Evolutionary conservation across 2,113 vertebrate species (phyloP).

Genomic region (Pelmatolapia mariae): DNA sequence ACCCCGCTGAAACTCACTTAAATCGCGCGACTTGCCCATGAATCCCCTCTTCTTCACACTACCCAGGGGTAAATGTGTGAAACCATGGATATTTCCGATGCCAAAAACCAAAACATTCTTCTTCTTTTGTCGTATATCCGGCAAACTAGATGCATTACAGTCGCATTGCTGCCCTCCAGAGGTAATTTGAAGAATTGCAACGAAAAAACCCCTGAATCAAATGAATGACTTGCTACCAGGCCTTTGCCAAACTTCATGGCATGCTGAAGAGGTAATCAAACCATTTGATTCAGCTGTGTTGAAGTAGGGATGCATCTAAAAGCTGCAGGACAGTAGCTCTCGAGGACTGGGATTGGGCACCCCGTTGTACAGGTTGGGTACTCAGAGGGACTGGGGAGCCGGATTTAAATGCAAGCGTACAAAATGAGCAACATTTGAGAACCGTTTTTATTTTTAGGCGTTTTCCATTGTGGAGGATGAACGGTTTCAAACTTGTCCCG

Average conservation of each 20-base stretch:
- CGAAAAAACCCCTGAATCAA: neutral
- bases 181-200: neutral
- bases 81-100: neutral
- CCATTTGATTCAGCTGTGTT: neutral
- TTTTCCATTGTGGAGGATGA: neutral
- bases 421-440: neutral
- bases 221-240: neutral
- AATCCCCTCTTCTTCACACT: neutral
- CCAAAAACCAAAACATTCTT: neutral
- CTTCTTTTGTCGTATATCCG: neutral
- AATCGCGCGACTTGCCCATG: neutral
- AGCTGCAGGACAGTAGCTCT: neutral
- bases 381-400: neutral
- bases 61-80: neutral
- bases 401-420: neutral
- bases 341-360: neutral
- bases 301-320: neutral
- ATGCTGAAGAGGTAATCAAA: neutral
- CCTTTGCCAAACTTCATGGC: neutral
- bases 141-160: neutral
- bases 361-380: neutral
- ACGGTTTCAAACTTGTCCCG: rapidly evolving
- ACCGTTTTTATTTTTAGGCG: neutral
- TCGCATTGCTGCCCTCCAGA: neutral
- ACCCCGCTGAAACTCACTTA: neutral